Evolutionary conservation across 2,113 vertebrate genomes (phyloP).

Genomic region (Carollia perspicillata): DNA sequence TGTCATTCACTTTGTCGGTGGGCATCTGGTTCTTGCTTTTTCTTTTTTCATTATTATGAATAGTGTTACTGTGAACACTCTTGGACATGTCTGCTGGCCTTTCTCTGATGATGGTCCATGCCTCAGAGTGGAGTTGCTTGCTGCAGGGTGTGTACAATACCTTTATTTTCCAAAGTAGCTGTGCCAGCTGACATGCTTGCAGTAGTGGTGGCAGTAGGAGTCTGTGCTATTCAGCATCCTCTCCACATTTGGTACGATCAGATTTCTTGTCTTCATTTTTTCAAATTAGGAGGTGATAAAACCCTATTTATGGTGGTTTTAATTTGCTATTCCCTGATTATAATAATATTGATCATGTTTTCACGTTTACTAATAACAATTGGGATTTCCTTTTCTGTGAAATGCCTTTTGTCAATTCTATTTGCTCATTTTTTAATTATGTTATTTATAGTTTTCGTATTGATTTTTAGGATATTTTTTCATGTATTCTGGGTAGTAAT

Average conservation of each 20-base stretch:
- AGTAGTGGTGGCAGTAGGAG: not conserved
- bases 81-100: not conserved
- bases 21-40: not conserved
- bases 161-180: too few species aligned
- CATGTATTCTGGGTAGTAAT: not conserved
- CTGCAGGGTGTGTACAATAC: fast-evolving
- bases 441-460: not conserved
- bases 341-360: not conserved
- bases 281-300: not conserved
- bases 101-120: not conserved
- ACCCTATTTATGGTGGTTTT: not conserved
- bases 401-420: not conserved
- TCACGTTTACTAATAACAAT: not conserved
- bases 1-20: not conserved
- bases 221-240: not conserved
- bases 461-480: not conserved
- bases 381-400: not conserved
- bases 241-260: not conserved
- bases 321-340: not conserved
- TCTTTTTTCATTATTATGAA: not conserved
- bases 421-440: not conserved
- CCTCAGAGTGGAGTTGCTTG: not conserved
- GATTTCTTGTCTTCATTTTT: not conserved
- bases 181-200: not conserved
- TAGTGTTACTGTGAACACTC: fast-evolving